These are phyloP conservation scores for Ectemnius cavifrons DNA, from an alignment of 2,888 invertebrate genomes.

Conservation along the genomic window DNA sequence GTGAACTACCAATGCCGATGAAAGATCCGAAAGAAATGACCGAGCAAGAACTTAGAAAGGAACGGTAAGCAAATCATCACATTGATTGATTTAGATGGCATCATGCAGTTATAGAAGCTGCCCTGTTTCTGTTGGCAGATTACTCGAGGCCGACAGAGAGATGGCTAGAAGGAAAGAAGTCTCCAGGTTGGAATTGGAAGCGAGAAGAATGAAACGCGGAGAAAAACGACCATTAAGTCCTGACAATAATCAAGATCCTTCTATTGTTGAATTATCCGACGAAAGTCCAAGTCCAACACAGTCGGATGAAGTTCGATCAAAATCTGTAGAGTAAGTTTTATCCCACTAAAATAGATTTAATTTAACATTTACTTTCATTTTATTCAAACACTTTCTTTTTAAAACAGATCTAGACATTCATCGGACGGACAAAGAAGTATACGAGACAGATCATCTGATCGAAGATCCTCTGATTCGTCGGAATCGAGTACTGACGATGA, in stretches of 20 bases:
- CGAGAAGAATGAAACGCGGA: constrained; percentile 83
- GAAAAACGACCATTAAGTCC: constrained; percentile 77
- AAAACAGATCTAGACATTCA: constrained; percentile 65
- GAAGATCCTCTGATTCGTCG: constrained; percentile 73
- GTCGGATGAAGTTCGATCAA: constrained; percentile 70
- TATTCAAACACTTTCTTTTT: no score
- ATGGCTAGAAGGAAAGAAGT: constrained; percentile 88
- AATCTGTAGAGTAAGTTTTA: constrained; percentile 69
- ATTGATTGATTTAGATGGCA: no score
- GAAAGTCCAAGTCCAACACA: constrained; percentile 68
- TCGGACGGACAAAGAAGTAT: constrained; percentile 70
- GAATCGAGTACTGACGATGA: constrained; percentile 80
- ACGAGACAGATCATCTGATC: constrained; percentile 69
- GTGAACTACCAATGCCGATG: constrained; percentile 67
- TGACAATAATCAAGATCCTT: constrained; percentile 69
- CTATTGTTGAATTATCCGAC: constrained; percentile 74
- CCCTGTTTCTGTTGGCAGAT: constrained; percentile 42
- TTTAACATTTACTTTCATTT: background rate
- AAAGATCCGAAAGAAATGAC: constrained; percentile 76
- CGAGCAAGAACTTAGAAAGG: constrained; percentile 78
- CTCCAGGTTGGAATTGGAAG: constrained; percentile 86
- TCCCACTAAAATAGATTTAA: no score
- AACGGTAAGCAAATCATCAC: constrained; percentile 78
- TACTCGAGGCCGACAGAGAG: constrained; percentile 80
- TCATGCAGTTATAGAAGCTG: no score